Base-by-base conservation (phyloP, 2,797 vertebrate genomes). In the Falco concolor region DNA sequence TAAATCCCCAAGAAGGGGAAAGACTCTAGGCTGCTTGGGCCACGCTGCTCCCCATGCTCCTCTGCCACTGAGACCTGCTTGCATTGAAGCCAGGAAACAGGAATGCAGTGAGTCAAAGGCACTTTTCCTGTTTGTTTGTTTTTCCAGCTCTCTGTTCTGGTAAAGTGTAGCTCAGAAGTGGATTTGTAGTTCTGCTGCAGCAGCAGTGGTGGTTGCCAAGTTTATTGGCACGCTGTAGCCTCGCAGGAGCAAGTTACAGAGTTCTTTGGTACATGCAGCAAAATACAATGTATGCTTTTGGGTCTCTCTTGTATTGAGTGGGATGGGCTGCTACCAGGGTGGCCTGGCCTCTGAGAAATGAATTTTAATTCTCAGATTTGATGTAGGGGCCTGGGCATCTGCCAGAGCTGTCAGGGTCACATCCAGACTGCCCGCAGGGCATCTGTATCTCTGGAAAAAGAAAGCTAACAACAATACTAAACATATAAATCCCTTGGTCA, bases 11-110 rank as follows among this genome's bases (percentile, higher is more conserved):
- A 4, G 34, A 64, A 40, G 4, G 7, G 17, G 50, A 32, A 40
- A 23, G 67, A 7, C 52, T 68, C 32, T 0, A 1, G 40, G 42
- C 36, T 75, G 40, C 52, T 25, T 60, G 53, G 20, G 36, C 40
- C 3, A 0, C 61, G 57, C 42, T 1, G 4, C 28, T 76, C 32
- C 5, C 32, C 0, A 0, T 3, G 2, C 57, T 38, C 17, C 52
- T 67, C 7, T 52, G 52, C 68, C 2, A 2, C 1, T 0, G 12
- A 57, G 57, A 84, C 15, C 49, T 86, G 82, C 79, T 14, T 72
- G 42, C 1, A 2, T 61, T 88, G 76, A 59, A 90, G 86, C 69
- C 60, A 64, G 82, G 40, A 85, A 73, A 74, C 2, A 14, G 74
- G 49, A 86, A 90, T 61, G 47, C 65, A 50, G 23, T 14, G 24